Percentiles rank a stretch among this genome's conserved stretches.
These are phyloP conservation scores for Megaceryle torquata DNA, from an alignment of 2,113 vertebrate genomes.

Conservation along the genomic window DNA sequence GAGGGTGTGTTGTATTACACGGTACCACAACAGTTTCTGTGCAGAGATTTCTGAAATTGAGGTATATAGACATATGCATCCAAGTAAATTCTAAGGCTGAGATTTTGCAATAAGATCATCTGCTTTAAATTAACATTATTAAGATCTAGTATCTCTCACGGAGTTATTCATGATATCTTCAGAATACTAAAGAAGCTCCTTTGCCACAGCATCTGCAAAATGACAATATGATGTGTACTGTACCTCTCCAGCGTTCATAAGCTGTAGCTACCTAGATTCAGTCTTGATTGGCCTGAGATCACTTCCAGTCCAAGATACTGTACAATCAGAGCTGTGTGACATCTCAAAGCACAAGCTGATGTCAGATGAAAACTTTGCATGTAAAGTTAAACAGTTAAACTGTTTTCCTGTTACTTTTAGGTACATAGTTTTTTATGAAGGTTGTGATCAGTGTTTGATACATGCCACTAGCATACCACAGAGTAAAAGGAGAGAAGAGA, in stretches of 20 bases:
- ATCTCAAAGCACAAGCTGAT: not conserved
- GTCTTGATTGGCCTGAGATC: not conserved
- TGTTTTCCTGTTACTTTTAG: not conserved
- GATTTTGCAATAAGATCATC: not conserved
- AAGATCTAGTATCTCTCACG: not conserved
- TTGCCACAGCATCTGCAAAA: not conserved
- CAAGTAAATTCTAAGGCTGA: slow-evolving; percentile 32
- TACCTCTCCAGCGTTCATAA: not conserved
- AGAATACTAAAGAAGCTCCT: not conserved
- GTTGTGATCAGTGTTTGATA: not conserved
- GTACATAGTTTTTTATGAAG: not conserved
- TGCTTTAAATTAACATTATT: not conserved
- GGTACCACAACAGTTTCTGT: not conserved
- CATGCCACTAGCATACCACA: not conserved
- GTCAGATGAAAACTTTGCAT: not conserved
- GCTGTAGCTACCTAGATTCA: not conserved
- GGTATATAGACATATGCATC: not conserved
- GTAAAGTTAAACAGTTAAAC: not conserved
- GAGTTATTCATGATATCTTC: not conserved
- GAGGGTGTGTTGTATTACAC: not conserved
- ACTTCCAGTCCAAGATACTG: not conserved
- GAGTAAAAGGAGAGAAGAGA: not conserved
- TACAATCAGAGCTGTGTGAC: not conserved
- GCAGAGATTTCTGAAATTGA: not conserved
- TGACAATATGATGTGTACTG: not conserved